A percentile compares a stretch with the other conserved stretches of the same genome.
Conservation (phyloP, 2,113 vertebrate species). For the Oceanites oceanicus region DNA sequence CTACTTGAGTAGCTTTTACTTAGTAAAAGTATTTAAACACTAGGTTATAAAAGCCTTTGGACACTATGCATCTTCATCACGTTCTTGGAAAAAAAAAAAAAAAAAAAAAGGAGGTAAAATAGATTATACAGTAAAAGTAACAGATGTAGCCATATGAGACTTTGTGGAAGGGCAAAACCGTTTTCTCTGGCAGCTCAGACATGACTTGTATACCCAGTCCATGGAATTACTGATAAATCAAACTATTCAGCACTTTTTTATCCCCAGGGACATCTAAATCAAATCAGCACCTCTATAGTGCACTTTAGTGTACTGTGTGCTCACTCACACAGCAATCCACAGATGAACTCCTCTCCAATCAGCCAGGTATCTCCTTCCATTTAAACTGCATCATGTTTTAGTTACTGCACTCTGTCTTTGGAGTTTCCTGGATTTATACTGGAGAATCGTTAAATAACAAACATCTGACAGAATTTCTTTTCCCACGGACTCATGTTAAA, state of each 20-base stretch:
- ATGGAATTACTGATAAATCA: not conserved
- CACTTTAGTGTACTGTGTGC: not conserved
- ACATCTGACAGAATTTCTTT: not conserved
- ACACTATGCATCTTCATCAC: not conserved
- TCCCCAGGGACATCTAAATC: not conserved
- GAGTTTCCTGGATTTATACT: not conserved
- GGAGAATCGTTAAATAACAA: not conserved
- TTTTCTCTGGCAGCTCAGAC: not conserved
- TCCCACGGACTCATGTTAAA: not conserved
- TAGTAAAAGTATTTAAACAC: not conserved
- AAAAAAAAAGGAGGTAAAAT: not conserved
- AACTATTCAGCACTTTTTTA: not conserved
- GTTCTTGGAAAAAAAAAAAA: not conserved
- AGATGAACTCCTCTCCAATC: not conserved
- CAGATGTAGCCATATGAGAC: not conserved
- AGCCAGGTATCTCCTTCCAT: not conserved
- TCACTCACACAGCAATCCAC: not conserved
- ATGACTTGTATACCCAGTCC: not conserved
- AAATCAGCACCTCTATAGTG: not conserved
- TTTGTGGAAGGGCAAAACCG: not conserved
- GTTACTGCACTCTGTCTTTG: not conserved
- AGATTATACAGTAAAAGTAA: not conserved
- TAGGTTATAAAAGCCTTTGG: not conserved
- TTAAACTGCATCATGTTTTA: not conserved
- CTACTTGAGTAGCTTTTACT: not conserved